Evolutionary conservation across 2,113 vertebrate genomes (phyloP).

Genomic region (Mirounga angustirostris): DNA sequence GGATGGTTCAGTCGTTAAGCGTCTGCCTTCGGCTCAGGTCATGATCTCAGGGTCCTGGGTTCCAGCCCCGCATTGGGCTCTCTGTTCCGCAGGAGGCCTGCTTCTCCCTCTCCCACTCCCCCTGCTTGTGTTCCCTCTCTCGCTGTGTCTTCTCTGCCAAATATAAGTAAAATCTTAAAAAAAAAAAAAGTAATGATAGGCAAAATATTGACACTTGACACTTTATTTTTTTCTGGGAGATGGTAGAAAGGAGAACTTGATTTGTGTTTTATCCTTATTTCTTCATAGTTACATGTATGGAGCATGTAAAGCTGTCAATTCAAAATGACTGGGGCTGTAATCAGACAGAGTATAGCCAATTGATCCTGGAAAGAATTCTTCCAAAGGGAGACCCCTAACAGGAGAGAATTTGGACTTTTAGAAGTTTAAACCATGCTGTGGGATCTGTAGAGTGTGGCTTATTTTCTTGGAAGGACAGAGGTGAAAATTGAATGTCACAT

Average conservation of each 20-base stretch:
- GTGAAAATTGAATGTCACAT: neutral
- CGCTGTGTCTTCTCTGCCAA: no score
- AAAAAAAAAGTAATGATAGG: neutral
- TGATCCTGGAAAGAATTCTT: neutral
- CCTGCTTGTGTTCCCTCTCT: no score
- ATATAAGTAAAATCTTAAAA: no score
- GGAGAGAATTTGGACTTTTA: neutral
- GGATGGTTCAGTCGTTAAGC: no score
- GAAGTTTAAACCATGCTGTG: neutral
- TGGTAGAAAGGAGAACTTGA: neutral
- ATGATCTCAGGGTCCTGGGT: no score
- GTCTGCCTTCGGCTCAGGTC: no score
- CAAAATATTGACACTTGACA: neutral
- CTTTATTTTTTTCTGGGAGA: neutral
- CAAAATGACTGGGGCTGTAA: neutral
- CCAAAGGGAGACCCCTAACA: neutral
- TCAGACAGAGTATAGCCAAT: neutral
- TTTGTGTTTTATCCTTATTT: neutral
- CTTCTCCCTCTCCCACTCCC: no score
- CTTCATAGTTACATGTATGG: neutral
- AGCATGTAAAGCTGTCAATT: neutral
- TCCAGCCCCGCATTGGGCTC: no score
- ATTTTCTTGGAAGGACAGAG: slow-evolving; percentile 7
- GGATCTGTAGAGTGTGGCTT: neutral
- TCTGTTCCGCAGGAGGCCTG: no score